phyloP scores from a whole-genome alignment of 2,888 invertebrate genomes.

The Limnephilus marmoratus region DNA sequence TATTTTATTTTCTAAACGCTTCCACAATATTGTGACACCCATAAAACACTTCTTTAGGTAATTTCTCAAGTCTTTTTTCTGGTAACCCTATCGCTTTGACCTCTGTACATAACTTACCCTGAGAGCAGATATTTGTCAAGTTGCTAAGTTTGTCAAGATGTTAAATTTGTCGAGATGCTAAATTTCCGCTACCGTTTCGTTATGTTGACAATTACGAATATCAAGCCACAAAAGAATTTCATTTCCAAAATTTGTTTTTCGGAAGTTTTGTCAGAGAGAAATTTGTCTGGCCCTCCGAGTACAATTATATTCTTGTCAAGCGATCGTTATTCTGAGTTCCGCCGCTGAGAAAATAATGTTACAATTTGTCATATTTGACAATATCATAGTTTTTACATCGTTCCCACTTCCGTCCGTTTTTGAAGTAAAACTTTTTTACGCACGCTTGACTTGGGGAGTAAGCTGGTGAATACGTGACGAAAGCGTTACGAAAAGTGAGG shows the following conservation, averaged over 20 bases:
- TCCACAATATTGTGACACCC: too few relatives aligned
- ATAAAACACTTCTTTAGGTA: too few relatives aligned
- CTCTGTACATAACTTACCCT: slow-evolving; percentile 9
- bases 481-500: too few relatives aligned
- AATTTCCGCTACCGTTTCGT: slow-evolving; percentile 12
- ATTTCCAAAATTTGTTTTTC: slow-evolving; percentile 19
- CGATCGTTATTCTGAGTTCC: slow-evolving; percentile 23
- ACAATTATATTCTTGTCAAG: slow-evolving; percentile 16
- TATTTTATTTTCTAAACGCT: too few relatives aligned
- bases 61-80: neutral
- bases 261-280: neutral
- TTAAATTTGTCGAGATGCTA: slow-evolving; percentile 17
- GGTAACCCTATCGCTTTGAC: neutral
- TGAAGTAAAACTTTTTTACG: too few relatives aligned
- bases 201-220: slow-evolving; percentile 25
- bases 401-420: neutral
- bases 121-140: slow-evolving; percentile 14
- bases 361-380: neutral
- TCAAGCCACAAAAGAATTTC: slow-evolving; percentile 26
- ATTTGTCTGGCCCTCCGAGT: neutral
- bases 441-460: too few relatives aligned
- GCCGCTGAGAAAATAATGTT: neutral
- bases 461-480: too few relatives aligned
- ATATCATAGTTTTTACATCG: neutral
- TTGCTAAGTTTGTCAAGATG: slow-evolving; percentile 2